Evolutionary conservation across 1,140 invertebrate genomes (phyloP), one percentile per base, ranked within the genome.

Genomic region (Drosophila tristis): DNA sequence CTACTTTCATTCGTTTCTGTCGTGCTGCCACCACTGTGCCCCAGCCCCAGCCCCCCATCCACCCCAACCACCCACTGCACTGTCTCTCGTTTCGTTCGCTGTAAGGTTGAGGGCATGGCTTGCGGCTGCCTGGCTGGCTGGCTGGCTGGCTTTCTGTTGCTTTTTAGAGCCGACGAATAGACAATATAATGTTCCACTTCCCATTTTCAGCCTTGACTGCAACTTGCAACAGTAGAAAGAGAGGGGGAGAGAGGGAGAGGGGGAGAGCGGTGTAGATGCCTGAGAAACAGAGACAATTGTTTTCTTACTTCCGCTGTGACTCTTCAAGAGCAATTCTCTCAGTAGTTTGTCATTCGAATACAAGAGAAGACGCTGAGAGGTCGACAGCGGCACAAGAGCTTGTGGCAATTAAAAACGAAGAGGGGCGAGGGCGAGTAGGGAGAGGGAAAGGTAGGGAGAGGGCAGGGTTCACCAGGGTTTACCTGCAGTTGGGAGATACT

Each of bases 21-120:
- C 35, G 35, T 13, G 11, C 35, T 39, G 35, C 35, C 20, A 20
- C 20, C 20, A 16, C 16, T 16, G 4, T 11, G 3, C 31, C 31
- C 31, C 8, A 4, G 35, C 29, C 47, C 56, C 8, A 58, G 44
- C 9, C 43, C 9, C 20, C 31, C 31, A 20, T 39, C 8, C 8
- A n/a, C 5, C 7, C 26, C 3, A 5, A 5, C 8, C 20, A 6
- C 43, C 42, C 11, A 20, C 20, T 20, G 20, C 20, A 20, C 0
- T 25, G 8, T 23, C 35, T 44, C 23, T 39, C 26, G 20, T 53
- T 56, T 39, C 29, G 47, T 25, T 25, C 2, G 23, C 57, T 51
- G 25, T 82, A 82, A 82, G 70, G 79, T 84, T 82, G 79, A 79
- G 76, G 75, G 65, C 80, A 84, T 84, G 71, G 74, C 80, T 85